These are phyloP conservation scores for Ceratina japonica DNA, from an alignment of 1,140 invertebrate species.

Conservation along the genomic window DNA sequence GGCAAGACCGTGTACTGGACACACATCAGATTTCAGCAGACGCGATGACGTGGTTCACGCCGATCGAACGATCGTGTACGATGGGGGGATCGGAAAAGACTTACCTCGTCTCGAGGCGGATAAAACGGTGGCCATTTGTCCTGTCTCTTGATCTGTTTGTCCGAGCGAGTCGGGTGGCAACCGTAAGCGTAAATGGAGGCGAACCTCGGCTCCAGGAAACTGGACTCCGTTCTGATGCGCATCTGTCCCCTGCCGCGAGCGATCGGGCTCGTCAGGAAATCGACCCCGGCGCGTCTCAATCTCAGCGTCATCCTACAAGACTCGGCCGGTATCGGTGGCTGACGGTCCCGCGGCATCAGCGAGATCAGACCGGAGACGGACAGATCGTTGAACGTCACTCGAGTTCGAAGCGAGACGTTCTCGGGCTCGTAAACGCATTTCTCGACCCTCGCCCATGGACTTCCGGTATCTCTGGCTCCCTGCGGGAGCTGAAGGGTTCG, in stretches of 20 bases:
- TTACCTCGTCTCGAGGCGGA: conserved; percentile 59
- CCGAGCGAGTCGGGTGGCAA: conserved; percentile 78
- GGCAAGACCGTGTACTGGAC: conserved; percentile 32
- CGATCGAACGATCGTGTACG: no score
- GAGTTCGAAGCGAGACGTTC: conserved; percentile 86
- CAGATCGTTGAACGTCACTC: conserved; percentile 87
- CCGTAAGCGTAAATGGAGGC: conserved; percentile 91
- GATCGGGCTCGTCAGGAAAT: conserved; percentile 82
- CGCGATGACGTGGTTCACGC: no score
- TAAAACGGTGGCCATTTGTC: conserved; percentile 70
- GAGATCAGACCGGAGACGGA: conserved; percentile 88
- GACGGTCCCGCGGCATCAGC: conserved; percentile 71
- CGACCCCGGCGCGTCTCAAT: conserved; percentile 87
- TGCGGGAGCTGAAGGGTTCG: conserved; percentile 44
- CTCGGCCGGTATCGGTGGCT: conserved; percentile 75
- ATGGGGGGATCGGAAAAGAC: neutral
- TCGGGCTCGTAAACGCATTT: conserved; percentile 86
- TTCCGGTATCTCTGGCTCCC: conserved; percentile 43
- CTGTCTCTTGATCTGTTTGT: conserved; percentile 74
- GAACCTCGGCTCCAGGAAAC: conserved; percentile 89
- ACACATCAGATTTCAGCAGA: neutral
- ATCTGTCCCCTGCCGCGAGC: conserved; percentile 82
- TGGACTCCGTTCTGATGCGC: conserved; percentile 88
- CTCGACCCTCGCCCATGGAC: conserved; percentile 81
- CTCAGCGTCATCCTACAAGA: conserved; percentile 89